Percentiles rank a stretch among this genome's conserved stretches.
Evolutionary conservation across 2,113 vertebrate species (phyloP).

Genomic region (Pao palembangensis): DNA sequence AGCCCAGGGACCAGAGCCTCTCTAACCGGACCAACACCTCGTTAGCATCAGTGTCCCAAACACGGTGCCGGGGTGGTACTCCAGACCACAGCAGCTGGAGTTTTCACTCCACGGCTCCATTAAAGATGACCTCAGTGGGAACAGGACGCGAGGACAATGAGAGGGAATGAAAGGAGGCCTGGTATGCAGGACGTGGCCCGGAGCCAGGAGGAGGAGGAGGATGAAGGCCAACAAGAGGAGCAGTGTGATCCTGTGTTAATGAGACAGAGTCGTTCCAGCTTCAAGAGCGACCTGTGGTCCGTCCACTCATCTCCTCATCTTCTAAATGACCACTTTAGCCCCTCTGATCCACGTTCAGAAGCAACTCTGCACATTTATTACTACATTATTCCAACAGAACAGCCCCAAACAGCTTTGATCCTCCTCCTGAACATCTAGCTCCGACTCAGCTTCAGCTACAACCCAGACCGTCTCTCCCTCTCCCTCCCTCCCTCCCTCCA

Average conservation of each 20-base stretch:
- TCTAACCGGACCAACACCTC: neutral
- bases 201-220: slow-evolving; percentile 41
- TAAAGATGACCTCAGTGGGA: slow-evolving; percentile 60
- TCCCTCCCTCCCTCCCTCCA: slow-evolving; percentile 4
- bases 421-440: too few relatives aligned
- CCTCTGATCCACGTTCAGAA: too few relatives aligned
- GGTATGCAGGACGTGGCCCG: slow-evolving; percentile 51
- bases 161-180: slow-evolving; percentile 32
- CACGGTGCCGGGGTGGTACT: too few relatives aligned
- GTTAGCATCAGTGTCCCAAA: too few relatives aligned
- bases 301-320: too few relatives aligned
- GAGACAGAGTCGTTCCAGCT: neutral
- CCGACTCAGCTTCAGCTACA: too few relatives aligned
- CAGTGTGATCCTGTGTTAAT: slow-evolving; percentile 49
- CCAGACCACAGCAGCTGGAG: too few relatives aligned
- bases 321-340: neutral
- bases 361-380: too few relatives aligned
- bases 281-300: neutral
- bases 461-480: neutral
- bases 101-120: slow-evolving; percentile 36
- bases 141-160: slow-evolving; percentile 56
- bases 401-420: too few relatives aligned
- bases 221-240: slow-evolving; percentile 38
- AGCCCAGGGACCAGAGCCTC: too few relatives aligned
- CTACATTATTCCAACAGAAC: too few relatives aligned